These are phyloP conservation scores for Pandion haliaetus DNA, from an alignment of 2,113 vertebrate genomes.

Conservation along the genomic window DNA sequence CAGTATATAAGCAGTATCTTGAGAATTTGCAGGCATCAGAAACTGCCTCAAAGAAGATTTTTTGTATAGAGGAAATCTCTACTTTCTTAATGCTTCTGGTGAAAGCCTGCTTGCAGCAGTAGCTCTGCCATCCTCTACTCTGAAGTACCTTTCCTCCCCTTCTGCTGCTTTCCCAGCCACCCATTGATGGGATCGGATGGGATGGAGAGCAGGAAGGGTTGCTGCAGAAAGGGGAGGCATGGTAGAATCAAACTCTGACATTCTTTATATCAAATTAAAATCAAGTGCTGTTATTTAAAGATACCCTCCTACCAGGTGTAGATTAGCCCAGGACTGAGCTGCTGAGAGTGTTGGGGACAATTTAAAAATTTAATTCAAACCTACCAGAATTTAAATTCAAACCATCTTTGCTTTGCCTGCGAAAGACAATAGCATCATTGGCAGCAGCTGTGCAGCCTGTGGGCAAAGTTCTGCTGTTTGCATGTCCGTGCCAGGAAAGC, in stretches of 20 bases:
- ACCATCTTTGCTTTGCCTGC: not conserved
- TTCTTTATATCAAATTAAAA: not conserved
- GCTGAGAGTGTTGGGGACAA: not conserved
- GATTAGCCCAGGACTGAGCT: not conserved
- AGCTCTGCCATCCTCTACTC: not conserved
- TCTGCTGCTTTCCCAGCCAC: not conserved
- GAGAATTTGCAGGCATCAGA: not conserved
- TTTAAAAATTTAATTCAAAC: not conserved
- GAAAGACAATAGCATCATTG: not conserved
- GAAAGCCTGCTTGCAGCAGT: not conserved
- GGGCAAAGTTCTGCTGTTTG: not conserved
- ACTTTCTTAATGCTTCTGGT: not conserved
- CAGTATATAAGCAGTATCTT: not conserved
- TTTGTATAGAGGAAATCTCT: not conserved
- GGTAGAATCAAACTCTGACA: not conserved
- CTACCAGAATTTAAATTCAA: not conserved
- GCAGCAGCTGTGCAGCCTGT: conserved; percentile 40
- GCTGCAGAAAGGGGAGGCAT: not conserved
- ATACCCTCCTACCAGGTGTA: not conserved
- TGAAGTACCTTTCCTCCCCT: not conserved
- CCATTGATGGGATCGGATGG: not conserved
- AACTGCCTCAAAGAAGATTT: not conserved
- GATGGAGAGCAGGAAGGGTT: not conserved
- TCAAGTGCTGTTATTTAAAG: conserved; percentile 28
- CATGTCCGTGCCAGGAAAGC: not conserved